These are phyloP conservation scores for Acronicta aceris DNA, from an alignment of 2,888 invertebrate genomes.

Conservation along the genomic window DNA sequence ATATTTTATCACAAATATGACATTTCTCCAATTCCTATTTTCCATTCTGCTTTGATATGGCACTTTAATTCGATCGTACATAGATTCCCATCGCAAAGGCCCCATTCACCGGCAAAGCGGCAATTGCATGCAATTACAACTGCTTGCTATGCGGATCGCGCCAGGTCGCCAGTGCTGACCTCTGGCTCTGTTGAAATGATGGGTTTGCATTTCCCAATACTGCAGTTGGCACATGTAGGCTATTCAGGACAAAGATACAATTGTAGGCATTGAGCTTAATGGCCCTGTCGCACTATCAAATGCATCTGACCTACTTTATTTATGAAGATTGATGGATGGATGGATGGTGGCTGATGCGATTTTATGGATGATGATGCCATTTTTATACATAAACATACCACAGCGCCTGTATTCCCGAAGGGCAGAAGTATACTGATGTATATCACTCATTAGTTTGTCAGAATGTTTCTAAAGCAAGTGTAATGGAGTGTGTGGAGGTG, in stretches of 20 bases:
- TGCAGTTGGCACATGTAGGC: slow-evolving; percentile 15
- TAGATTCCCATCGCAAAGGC: slow-evolving; percentile 5
- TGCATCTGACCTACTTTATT: neutral
- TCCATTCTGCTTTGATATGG: neutral
- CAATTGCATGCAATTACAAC: slow-evolving; percentile 21
- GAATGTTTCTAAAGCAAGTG: no score
- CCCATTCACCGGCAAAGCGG: slow-evolving; percentile 33
- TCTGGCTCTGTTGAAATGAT: slow-evolving; percentile 42
- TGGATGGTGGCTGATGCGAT: neutral
- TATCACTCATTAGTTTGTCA: no score
- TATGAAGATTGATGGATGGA: neutral
- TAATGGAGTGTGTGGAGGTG: no score
- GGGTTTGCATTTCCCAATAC: slow-evolving; percentile 11
- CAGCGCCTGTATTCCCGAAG: no score
- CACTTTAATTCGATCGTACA: slow-evolving; percentile 28
- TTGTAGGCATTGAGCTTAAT: slow-evolving; percentile 33
- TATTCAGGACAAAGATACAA: slow-evolving; percentile 9
- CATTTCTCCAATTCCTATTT: slow-evolving; percentile 22
- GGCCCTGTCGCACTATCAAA: slow-evolving; percentile 2
- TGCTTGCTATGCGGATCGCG: slow-evolving; percentile 36
- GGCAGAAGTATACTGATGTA: no score
- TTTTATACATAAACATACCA: neutral
- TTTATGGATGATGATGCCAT: neutral
- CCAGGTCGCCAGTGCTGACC: slow-evolving; percentile 30
- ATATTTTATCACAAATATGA: neutral